Conservation (phyloP, 2,797 vertebrate species). For the Bucorvus abyssinicus region DNA sequence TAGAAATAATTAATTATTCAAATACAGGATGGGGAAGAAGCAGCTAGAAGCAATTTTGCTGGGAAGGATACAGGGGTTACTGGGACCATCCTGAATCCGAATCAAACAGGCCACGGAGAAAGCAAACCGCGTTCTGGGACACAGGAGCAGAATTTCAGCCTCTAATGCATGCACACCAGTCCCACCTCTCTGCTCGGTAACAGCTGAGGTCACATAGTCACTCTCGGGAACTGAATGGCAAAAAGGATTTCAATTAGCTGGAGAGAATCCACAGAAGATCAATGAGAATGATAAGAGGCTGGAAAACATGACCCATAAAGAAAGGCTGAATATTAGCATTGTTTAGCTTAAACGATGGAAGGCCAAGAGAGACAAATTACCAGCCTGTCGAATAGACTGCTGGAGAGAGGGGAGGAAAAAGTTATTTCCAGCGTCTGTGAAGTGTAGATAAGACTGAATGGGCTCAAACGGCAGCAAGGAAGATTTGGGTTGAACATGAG, state of each 20-base stretch:
- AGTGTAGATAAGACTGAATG: slow-evolving; percentile 5
- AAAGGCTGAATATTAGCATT: neutral
- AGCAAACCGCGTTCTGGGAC: neutral
- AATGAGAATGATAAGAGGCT: neutral
- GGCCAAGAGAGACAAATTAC: slow-evolving; percentile 8
- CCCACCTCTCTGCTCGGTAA: fast-evolving
- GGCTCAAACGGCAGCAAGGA: neutral
- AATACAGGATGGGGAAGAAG: neutral
- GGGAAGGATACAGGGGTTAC: neutral
- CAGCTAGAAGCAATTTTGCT: neutral
- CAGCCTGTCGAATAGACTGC: neutral
- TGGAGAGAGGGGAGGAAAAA: neutral
- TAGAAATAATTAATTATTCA: neutral
- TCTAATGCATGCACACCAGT: neutral
- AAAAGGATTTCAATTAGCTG: neutral
- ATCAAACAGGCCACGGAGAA: neutral
- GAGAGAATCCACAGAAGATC: neutral
- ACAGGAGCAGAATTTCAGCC: neutral
- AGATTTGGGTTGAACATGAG: neutral
- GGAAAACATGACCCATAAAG: neutral
- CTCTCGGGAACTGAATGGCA: neutral
- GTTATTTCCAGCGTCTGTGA: neutral
- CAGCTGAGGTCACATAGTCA: fast-evolving
- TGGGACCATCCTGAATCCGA: neutral
- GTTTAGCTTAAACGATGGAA: slow-evolving; percentile 15